Conservation (phyloP, 2,888 invertebrate genomes). For the Pandemis corylana region DNA sequence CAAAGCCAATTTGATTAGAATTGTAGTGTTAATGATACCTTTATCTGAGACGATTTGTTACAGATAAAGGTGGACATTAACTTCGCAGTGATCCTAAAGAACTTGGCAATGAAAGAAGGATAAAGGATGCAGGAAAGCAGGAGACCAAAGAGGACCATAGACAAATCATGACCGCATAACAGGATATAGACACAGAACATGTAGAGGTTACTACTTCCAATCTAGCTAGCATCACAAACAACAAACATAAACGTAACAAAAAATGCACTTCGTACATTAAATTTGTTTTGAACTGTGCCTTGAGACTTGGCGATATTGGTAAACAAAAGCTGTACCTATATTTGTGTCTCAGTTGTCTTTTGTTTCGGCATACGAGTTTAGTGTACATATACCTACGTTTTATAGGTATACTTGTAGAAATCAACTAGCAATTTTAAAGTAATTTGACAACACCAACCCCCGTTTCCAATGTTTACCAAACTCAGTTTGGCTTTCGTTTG, state of each 20-base stretch:
- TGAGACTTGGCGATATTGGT: background rate
- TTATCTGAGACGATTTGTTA: conserved; percentile 65
- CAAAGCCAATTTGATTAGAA: conserved; percentile 61
- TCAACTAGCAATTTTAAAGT: background rate
- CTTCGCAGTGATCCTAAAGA: conserved; percentile 51
- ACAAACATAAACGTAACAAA: conserved; percentile 48
- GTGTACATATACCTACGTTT: background rate
- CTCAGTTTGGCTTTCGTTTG: conserved; percentile 15
- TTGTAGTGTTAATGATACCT: conserved; percentile 64
- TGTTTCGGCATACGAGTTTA: background rate
- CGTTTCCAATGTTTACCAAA: background rate
- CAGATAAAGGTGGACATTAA: conserved; percentile 70
- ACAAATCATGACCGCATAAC: conserved; percentile 42
- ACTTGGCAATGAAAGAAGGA: conserved; percentile 60
- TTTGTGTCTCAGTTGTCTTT: conserved; percentile 1
- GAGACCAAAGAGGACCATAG: conserved; percentile 52
- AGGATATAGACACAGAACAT: conserved; percentile 50
- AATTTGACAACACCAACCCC: background rate
- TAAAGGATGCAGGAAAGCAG: conserved; percentile 48
- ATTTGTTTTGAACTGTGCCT: conserved; percentile 4
- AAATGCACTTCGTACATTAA: conserved; percentile 45
- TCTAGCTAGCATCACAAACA: conserved; percentile 55
- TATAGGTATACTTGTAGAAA: background rate
- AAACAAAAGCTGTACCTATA: background rate
- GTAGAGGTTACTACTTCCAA: conserved; percentile 52